Evolutionary conservation across 1,140 invertebrate genomes (phyloP).

Genomic region (Cryptotermes secundus): DNA sequence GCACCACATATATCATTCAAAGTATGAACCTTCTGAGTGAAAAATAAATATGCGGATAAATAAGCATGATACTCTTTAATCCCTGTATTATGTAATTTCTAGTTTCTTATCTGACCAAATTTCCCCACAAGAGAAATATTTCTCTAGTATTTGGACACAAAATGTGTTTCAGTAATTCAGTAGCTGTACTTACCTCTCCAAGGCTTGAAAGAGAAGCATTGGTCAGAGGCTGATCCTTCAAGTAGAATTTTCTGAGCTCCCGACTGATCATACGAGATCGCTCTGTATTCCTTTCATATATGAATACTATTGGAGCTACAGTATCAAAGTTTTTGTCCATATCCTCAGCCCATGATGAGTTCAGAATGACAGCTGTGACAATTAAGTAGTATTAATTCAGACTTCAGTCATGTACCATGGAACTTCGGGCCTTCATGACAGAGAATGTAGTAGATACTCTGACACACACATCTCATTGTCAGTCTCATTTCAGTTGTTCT

Average conservation of each 20-base stretch:
- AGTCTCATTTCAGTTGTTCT: too few relatives aligned
- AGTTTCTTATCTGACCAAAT: neutral
- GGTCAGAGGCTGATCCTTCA: slow-evolving; percentile 20
- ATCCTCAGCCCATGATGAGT: neutral
- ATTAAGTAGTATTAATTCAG: neutral
- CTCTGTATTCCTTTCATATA: slow-evolving; percentile 53
- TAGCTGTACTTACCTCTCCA: slow-evolving; percentile 18
- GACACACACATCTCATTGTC: too few relatives aligned
- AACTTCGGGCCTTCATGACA: too few relatives aligned
- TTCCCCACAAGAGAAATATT: too few relatives aligned
- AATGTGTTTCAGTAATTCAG: neutral
- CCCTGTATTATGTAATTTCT: too few relatives aligned
- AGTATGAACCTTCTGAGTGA: too few relatives aligned
- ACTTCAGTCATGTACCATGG: too few relatives aligned
- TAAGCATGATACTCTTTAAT: too few relatives aligned
- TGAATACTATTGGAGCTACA: slow-evolving; percentile 56
- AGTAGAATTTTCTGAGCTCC: slow-evolving; percentile 22
- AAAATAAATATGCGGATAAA: too few relatives aligned
- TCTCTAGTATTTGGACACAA: neutral
- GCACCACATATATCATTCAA: too few relatives aligned
- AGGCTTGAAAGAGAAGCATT: neutral
- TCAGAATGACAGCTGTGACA: neutral
- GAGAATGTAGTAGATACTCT: too few relatives aligned
- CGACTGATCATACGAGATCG: neutral
- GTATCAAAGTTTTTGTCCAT: slow-evolving; percentile 50